Evolutionary conservation across 2,888 invertebrate genomes (phyloP).

Genomic region (Napeogenes sylphis): DNA sequence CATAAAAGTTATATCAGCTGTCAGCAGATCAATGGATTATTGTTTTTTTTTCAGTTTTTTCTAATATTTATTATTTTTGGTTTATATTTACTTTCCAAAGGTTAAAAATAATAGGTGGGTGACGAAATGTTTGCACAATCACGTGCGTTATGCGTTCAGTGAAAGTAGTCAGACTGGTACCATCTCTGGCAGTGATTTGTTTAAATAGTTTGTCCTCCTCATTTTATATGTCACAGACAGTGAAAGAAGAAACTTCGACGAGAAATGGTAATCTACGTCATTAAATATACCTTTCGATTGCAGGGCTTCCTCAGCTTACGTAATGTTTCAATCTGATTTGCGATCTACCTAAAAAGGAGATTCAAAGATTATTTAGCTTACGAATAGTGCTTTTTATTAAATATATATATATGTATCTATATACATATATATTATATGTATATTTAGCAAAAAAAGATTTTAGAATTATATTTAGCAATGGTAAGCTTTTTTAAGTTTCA

Average conservation of each 20-base stretch:
- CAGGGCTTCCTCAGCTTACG: constrained; percentile 12
- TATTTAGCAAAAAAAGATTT: too few species aligned
- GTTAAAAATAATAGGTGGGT: constrained; percentile 16
- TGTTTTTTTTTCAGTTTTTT: too few species aligned
- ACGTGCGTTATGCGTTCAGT: constrained; percentile 48
- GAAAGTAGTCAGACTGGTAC: constrained; percentile 47
- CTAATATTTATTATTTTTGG: background rate
- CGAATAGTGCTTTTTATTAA: background rate
- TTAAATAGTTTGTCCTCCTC: constrained; percentile 23
- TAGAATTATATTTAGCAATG: too few species aligned
- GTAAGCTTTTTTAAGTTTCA: too few species aligned
- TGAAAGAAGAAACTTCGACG: constrained; percentile 17
- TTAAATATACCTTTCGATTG: constrained; percentile 23
- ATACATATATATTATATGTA: too few species aligned
- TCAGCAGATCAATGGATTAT: too few species aligned
- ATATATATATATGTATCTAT: too few species aligned
- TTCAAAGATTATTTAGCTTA: constrained; percentile 6
- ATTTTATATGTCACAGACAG: constrained; percentile 20
- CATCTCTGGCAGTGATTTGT: constrained; percentile 27
- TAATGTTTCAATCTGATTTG: too few species aligned
- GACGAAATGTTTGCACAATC: constrained; percentile 30
- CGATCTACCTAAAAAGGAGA: constrained; percentile 14
- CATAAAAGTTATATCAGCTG: too few species aligned
- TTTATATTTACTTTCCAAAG: constrained; percentile 3
- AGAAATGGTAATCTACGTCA: constrained; percentile 18